Evolutionary conservation across 2,113 vertebrate species (phyloP).

Genomic region (Phocoena sinus): DNA sequence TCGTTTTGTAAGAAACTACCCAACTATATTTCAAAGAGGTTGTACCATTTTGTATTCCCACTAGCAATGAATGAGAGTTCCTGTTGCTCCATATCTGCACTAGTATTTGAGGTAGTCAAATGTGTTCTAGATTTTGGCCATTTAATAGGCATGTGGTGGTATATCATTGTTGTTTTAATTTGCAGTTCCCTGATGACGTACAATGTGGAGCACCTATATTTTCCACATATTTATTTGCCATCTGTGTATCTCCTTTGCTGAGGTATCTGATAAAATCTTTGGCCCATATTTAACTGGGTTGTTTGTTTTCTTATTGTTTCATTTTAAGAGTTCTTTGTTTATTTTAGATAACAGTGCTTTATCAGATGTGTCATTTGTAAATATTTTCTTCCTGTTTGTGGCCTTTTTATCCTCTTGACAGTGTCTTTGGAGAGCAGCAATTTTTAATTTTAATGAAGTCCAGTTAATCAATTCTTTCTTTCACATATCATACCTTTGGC

Average conservation of each 20-base stretch:
- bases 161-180: not conserved
- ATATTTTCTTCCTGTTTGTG: not conserved
- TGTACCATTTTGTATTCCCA: not conserved
- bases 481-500: not conserved
- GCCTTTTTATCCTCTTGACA: not conserved
- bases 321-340: not conserved
- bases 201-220: not conserved
- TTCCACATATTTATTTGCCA: not conserved
- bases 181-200: not conserved
- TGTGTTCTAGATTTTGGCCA: not conserved
- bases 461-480: not conserved
- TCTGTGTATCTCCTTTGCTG: not conserved
- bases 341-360: not conserved
- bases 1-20: not conserved
- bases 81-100: not conserved
- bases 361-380: not conserved
- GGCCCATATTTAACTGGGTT: not conserved
- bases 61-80: not conserved
- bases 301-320: not conserved
- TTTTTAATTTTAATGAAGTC: not conserved
- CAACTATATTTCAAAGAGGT: not conserved
- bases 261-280: not conserved
- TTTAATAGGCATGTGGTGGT: not conserved
- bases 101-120: not conserved
- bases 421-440: not conserved